Percentiles rank a stretch among this genome's conserved stretches.
Evolutionary conservation across 2,113 vertebrate species (phyloP).

Genomic region (Parus major): DNA sequence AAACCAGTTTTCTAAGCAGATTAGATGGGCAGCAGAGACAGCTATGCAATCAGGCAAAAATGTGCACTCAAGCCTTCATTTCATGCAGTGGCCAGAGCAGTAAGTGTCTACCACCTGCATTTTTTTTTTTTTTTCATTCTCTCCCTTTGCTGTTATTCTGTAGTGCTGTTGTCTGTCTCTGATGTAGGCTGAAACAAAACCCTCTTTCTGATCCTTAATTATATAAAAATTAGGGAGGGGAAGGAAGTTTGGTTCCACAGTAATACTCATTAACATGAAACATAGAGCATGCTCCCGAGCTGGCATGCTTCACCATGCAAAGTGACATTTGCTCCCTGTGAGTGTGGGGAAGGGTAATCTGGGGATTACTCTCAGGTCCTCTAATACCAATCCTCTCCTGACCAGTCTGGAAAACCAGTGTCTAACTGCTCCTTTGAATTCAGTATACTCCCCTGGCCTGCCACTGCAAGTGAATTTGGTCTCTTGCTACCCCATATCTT

Average conservation of each 20-base stretch:
- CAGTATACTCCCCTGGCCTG: neutral
- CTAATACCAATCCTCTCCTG: neutral
- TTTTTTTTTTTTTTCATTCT: neutral
- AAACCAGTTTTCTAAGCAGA: constrained; percentile 74
- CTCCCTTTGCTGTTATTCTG: neutral
- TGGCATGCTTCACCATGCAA: neutral
- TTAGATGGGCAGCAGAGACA: constrained; percentile 73
- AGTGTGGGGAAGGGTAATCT: neutral
- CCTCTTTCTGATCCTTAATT: neutral
- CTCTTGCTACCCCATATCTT: neutral
- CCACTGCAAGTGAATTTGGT: neutral
- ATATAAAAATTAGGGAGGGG: constrained; percentile 26
- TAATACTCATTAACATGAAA: neutral
- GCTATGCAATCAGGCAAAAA: constrained; percentile 74
- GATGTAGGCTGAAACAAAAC: neutral
- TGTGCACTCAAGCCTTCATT: constrained; percentile 61
- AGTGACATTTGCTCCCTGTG: constrained; percentile 27
- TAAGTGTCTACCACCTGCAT: constrained; percentile 50
- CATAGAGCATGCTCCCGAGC: neutral
- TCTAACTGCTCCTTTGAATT: neutral
- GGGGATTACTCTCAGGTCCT: constrained; percentile 6
- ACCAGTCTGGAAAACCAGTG: neutral
- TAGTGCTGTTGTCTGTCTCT: neutral
- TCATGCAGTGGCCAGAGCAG: constrained; percentile 5
- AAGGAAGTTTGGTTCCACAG: constrained; percentile 10